These are phyloP conservation scores for Calliphora vomitoria DNA, from an alignment of 2,888 invertebrate species.

Conservation along the genomic window DNA sequence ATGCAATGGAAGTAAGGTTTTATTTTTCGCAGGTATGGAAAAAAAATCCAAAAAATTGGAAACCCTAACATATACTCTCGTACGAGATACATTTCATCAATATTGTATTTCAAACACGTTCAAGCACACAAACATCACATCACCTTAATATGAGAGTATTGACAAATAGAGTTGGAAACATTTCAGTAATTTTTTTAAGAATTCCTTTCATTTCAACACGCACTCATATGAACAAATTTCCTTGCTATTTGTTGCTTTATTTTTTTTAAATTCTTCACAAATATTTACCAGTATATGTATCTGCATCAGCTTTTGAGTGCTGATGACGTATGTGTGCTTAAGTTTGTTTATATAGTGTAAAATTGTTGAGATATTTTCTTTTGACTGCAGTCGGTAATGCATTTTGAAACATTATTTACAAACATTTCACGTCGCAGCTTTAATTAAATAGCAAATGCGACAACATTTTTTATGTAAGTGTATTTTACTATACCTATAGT, in stretches of 20 bases:
- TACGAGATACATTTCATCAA: background rate
- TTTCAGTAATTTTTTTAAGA: constrained; percentile 12
- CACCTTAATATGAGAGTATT: background rate
- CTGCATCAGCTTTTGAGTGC: background rate
- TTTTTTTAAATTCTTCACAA: background rate
- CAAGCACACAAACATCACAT: background rate
- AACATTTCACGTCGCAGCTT: no score
- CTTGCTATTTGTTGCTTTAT: background rate
- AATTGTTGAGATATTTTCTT: background rate
- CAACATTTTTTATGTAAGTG: no score
- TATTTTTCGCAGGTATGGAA: no score
- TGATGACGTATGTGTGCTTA: background rate
- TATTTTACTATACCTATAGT: no score
- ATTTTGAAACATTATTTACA: background rate
- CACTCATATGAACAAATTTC: background rate
- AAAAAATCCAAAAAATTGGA: no score
- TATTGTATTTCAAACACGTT: constrained; percentile 26
- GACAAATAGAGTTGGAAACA: constrained; percentile 5
- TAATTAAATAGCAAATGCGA: no score
- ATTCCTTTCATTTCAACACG: constrained; percentile 5
- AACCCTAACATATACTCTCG: background rate
- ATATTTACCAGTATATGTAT: background rate
- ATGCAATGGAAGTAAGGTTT: no score
- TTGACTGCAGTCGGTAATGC: background rate
- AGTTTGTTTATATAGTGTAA: background rate